phyloP scores from a whole-genome alignment of 2,888 invertebrate species.

The Phalera bucephala region DNA sequence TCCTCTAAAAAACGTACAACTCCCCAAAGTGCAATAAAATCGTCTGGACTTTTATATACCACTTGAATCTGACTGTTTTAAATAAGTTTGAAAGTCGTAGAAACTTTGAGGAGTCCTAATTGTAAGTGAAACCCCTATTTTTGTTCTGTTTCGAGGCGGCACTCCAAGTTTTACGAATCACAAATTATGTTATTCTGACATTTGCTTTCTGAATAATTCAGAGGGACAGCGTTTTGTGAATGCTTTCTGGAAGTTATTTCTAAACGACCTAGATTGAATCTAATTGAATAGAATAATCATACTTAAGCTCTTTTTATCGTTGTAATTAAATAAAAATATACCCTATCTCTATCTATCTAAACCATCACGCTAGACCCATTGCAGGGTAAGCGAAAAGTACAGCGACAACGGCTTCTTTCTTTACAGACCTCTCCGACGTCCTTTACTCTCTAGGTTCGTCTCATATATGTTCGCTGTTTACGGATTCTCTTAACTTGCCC shows the following conservation, averaged over 20 bases:
- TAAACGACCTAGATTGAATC: not conserved
- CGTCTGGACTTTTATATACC: not conserved
- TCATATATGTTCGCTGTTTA: too few species aligned
- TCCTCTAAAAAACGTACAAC: too few species aligned
- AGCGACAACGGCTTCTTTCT: too few species aligned
- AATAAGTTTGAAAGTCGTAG: not conserved
- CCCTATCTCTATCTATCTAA: too few species aligned
- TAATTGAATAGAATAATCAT: not conserved
- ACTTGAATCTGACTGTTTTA: not conserved
- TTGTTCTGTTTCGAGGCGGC: too few species aligned
- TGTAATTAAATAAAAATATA: too few species aligned
- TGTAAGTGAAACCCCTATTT: not conserved
- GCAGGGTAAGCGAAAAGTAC: too few species aligned
- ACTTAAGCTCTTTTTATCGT: not conserved
- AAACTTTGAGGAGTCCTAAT: not conserved
- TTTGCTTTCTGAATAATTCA: slow-evolving; percentile 1
- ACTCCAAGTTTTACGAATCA: not conserved
- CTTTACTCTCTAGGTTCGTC: too few species aligned
- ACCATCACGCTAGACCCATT: too few species aligned
- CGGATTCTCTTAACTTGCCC: too few species aligned
- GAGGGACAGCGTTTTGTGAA: not conserved
- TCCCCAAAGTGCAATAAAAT: not conserved
- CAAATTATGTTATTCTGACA: slow-evolving; percentile 4
- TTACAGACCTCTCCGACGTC: too few species aligned
- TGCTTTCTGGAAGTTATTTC: not conserved